Percentiles rank a stretch among this genome's conserved stretches.
Conservation (phyloP, 2,113 vertebrate genomes). For the Condylura cristata region DNA sequence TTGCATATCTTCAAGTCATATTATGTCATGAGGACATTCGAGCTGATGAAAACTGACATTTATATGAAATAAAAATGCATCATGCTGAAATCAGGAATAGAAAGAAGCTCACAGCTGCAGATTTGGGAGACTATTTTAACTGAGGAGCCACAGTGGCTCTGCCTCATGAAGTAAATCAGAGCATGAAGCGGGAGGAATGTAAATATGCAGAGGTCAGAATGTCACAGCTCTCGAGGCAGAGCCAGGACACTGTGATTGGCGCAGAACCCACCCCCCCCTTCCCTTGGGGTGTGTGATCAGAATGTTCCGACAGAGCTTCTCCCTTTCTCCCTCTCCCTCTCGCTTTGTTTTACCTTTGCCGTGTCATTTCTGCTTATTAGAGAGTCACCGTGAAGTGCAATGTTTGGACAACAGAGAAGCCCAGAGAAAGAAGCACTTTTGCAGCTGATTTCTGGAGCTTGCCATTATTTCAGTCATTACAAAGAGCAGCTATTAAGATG, state of each 20-base stretch:
- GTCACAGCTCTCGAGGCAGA: constrained; percentile 62
- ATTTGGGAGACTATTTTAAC: constrained; percentile 76
- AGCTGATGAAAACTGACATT: constrained; percentile 84
- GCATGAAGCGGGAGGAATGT: constrained; percentile 65
- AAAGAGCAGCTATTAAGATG: neutral
- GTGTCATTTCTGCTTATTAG: neutral
- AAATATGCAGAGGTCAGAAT: constrained; percentile 80
- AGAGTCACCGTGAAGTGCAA: neutral
- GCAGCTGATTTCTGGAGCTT: neutral
- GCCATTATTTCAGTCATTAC: neutral
- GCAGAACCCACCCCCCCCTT: constrained; percentile 7
- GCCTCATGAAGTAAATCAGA: constrained; percentile 77
- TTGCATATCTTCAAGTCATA: constrained; percentile 86
- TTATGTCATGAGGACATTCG: constrained; percentile 83
- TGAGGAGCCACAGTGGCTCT: constrained; percentile 72
- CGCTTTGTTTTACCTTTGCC: neutral
- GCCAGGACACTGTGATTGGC: constrained; percentile 43
- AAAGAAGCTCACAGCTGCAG: constrained; percentile 65
- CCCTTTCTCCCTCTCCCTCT: neutral
- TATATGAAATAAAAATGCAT: constrained; percentile 82
- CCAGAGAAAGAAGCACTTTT: neutral
- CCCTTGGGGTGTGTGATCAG: constrained; percentile 31
- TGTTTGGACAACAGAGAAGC: neutral
- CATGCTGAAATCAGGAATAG: constrained; percentile 74
- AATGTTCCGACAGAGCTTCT: neutral